A percentile compares a stretch with the other conserved stretches of the same genome.
Conservation (phyloP, 2,797 vertebrate species). For the Syndactyla subalaris region DNA sequence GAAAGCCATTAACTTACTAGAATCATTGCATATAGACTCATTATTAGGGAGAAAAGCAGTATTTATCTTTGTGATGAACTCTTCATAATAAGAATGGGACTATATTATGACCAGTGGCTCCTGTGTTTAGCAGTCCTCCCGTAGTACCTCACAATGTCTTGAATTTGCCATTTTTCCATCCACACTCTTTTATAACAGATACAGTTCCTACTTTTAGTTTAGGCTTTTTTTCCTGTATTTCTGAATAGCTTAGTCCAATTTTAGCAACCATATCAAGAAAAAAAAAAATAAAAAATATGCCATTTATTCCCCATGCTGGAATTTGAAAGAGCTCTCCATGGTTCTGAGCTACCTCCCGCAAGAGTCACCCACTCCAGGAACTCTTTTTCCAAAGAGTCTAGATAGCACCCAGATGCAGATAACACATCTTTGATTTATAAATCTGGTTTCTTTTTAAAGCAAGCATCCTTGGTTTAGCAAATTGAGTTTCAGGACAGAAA, state of each 20-base stretch:
- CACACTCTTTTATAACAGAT: not conserved
- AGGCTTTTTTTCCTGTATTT: not conserved
- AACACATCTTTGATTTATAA: not conserved
- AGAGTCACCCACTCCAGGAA: accelerated
- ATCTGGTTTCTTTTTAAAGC: not conserved
- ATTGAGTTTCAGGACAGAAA: not conserved
- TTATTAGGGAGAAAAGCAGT: not conserved
- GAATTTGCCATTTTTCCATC: not conserved
- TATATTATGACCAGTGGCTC: accelerated
- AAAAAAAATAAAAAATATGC: not conserved
- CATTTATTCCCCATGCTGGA: accelerated
- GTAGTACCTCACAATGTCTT: not conserved
- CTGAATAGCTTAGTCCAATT: not conserved
- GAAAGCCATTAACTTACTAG: not conserved
- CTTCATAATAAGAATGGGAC: not conserved
- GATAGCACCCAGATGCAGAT: not conserved
- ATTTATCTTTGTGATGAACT: not conserved
- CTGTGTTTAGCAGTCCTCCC: not conserved
- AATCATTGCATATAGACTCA: not conserved
- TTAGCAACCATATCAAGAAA: not conserved
- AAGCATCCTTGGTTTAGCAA: not conserved
- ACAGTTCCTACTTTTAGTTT: not conserved
- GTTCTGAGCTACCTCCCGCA: not conserved
- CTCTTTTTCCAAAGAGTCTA: too few relatives aligned
- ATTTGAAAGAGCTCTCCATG: constrained; percentile 22